A percentile compares a stretch with the other conserved stretches of the same genome.
phyloP scores from a whole-genome alignment of 2,888 invertebrate species.

The Perithous albicinctus region DNA sequence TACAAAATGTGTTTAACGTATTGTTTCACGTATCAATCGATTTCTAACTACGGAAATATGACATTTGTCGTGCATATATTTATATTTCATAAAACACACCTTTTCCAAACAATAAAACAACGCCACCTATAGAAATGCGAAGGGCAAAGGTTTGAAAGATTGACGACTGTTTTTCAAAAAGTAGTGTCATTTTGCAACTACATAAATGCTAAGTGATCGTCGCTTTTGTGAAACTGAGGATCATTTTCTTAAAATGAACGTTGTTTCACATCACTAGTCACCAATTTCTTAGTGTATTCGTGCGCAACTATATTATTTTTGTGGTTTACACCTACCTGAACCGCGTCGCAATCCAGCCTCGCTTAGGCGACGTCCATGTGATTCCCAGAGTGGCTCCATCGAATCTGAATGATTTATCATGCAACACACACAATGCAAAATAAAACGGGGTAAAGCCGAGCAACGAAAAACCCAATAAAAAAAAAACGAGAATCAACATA shows the following conservation, averaged over 20 bases:
- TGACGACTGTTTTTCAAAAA: too few species aligned
- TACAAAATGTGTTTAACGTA: not conserved
- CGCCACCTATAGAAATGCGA: not conserved
- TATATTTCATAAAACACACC: not conserved
- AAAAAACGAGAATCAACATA: constrained; percentile 8
- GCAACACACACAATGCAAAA: constrained; percentile 75
- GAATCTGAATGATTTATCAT: constrained; percentile 84
- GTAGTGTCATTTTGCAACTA: too few species aligned
- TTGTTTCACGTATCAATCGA: not conserved
- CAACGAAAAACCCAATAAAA: constrained; percentile 39
- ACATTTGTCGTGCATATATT: not conserved
- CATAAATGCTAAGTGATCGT: too few species aligned
- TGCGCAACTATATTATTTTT: not conserved
- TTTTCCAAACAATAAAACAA: not conserved
- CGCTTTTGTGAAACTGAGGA: too few species aligned
- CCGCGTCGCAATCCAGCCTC: constrained; percentile 91
- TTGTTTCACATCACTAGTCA: not conserved
- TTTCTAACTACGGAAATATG: not conserved
- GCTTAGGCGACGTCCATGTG: constrained; percentile 90
- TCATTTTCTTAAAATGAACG: too few species aligned
- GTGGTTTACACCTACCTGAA: constrained; percentile 89
- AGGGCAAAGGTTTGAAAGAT: too few species aligned
- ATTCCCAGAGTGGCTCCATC: constrained; percentile 91
- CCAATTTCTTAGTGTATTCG: not conserved
- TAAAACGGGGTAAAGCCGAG: constrained; percentile 14